Percentiles rank a stretch among this genome's conserved stretches.
Evolutionary conservation across 2,888 invertebrate genomes (phyloP).

Genomic region (Diabrotica balteata): DNA sequence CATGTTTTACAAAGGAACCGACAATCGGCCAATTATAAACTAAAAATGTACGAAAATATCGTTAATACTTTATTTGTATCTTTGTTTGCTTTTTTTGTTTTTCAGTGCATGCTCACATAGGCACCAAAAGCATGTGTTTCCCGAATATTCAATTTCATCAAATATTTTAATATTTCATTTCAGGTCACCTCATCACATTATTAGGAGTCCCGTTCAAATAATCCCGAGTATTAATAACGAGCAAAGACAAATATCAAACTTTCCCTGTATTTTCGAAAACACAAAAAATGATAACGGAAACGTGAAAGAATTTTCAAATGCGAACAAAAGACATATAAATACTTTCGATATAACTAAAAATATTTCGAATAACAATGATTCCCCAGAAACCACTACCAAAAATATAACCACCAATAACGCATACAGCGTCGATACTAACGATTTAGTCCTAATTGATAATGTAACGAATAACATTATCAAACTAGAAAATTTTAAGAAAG

Average conservation of each 20-base stretch:
- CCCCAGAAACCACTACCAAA: slow-evolving; percentile 36
- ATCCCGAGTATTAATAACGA: slow-evolving; percentile 22
- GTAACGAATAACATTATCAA: slow-evolving; percentile 52
- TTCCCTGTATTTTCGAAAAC: slow-evolving; percentile 34
- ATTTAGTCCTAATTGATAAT: slow-evolving; percentile 49
- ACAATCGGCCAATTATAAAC: too few relatives aligned
- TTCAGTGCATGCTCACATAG: slow-evolving; percentile 5
- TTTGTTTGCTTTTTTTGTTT: background rate
- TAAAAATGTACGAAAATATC: background rate
- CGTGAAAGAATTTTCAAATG: slow-evolving; percentile 27
- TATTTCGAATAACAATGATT: slow-evolving; percentile 42
- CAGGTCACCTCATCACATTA: slow-evolving; percentile 23
- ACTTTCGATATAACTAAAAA: slow-evolving; percentile 20
- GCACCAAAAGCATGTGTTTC: slow-evolving; percentile 3
- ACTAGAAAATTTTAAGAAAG: slow-evolving; percentile 51
- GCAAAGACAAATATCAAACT: slow-evolving; percentile 13
- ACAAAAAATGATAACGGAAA: slow-evolving; percentile 37
- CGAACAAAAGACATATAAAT: slow-evolving; percentile 20
- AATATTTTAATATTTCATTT: slow-evolving; percentile 6
- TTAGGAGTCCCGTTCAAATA: slow-evolving; percentile 25
- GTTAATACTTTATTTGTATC: background rate
- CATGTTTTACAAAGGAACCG: too few relatives aligned
- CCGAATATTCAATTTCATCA: background rate
- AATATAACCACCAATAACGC: slow-evolving; percentile 34
- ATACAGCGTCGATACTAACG: slow-evolving; percentile 45